These are phyloP conservation scores for Oikopleura vanhoeffeni DNA, from an alignment of 23 tunicate species.

Conservation along the genomic window DNA sequence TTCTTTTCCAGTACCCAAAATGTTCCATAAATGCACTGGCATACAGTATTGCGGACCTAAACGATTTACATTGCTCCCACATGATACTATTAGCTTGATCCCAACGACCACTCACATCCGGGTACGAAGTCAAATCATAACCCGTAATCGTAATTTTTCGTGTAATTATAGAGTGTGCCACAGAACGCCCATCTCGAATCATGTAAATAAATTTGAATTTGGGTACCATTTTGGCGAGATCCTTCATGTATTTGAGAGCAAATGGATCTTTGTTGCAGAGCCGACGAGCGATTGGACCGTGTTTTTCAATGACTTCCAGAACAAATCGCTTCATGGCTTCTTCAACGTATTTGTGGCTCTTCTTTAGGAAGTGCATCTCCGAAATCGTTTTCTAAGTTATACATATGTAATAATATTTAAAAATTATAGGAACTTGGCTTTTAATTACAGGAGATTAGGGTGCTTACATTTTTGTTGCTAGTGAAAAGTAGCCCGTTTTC, in stretches of 20 bases:
- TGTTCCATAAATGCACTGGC: constrained; percentile 60
- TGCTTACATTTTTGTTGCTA: no score
- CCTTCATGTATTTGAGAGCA: not conserved
- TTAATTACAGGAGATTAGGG: no score
- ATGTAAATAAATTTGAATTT: constrained; percentile 18
- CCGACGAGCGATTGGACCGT: constrained; percentile 15
- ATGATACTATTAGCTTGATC: not conserved
- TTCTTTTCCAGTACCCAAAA: constrained; percentile 51
- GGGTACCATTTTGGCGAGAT: constrained; percentile 18
- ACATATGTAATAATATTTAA: no score
- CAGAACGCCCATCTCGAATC: constrained; percentile 27
- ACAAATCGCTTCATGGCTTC: no score
- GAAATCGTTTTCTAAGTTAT: no score
- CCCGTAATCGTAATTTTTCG: constrained; percentile 18
- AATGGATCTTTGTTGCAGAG: constrained; percentile 28
- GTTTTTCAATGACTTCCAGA: constrained; percentile 17
- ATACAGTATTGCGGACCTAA: constrained; percentile 44
- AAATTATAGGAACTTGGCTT: no score
- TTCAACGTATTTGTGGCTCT: no score
- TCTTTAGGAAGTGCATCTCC: no score
- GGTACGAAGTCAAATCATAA: constrained; percentile 18
- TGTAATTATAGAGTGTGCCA: constrained; percentile 24
- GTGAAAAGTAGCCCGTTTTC: no score
- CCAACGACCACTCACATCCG: constrained; percentile 14
- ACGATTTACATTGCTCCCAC: constrained; percentile 17